phyloP scores from a whole-genome alignment of 1,140 invertebrate genomes.

The Choristoneura fumiferana region DNA sequence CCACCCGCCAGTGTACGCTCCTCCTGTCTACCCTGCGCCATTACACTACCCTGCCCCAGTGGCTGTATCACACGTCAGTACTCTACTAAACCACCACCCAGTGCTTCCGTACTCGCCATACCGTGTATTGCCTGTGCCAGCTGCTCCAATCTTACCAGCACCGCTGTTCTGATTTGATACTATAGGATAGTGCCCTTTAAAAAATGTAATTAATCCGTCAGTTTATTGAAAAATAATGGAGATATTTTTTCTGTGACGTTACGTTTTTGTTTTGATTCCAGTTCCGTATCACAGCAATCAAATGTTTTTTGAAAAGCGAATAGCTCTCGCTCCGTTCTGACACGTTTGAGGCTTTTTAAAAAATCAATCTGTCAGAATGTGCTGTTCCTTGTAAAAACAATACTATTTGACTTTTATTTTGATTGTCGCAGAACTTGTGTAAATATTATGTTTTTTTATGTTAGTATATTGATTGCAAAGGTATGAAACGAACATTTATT shows the following conservation, averaged over 20 bases:
- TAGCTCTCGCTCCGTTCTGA: slow-evolving; percentile 6
- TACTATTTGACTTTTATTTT: too few species aligned
- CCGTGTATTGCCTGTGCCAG: slow-evolving; percentile 15
- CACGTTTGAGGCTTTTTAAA: background rate
- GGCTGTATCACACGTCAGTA: slow-evolving; percentile 23
- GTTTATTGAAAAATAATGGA: too few species aligned
- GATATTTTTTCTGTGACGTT: too few species aligned
- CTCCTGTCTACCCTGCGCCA: slow-evolving; percentile 19
- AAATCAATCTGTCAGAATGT: background rate
- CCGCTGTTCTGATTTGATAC: background rate
- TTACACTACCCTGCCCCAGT: slow-evolving; percentile 13
- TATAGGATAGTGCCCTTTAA: too few species aligned
- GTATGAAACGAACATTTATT: background rate
- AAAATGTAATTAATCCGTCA: too few species aligned
- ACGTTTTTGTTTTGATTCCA: too few species aligned
- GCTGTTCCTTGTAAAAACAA: background rate
- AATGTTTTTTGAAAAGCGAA: background rate
- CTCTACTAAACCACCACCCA: slow-evolving; percentile 12
- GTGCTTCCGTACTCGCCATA: slow-evolving; percentile 15
- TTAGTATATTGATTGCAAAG: background rate
- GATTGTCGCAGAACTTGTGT: background rate
- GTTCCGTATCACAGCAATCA: too few species aligned
- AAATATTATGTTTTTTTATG: background rate
- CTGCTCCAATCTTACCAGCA: slow-evolving; percentile 7
- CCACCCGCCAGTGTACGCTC: slow-evolving; percentile 14